Evolutionary conservation across 1,140 invertebrate genomes (phyloP), one percentile per base, ranked within the genome.

Genomic region (Euura saliciscinereae): DNA sequence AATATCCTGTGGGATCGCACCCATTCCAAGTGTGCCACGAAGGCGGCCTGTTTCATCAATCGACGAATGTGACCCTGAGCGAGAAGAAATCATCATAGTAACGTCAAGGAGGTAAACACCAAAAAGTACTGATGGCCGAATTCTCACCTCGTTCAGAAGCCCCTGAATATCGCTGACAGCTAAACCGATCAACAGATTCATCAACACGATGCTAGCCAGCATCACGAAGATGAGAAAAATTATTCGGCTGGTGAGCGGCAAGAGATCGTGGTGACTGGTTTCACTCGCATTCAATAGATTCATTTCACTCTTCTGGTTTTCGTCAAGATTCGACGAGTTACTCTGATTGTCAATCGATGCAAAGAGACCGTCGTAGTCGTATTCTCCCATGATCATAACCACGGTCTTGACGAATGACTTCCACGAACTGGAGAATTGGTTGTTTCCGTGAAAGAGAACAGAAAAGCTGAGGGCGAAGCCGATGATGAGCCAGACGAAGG

Each of bases 151-250:
- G 71, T 79, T 86, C 80, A 90, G 86, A 68, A 91, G 82, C 73
- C 88, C 88, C 77, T 89, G 89, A 43, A 91, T 91, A 76, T 92
- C 91, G 75, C 89, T 92, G 11, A 92, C 91, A 45, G 91, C 91
- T 45, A 92, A 85, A 76, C 90, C 91, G 6, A 92, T 89, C 83
- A 92, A 87, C 51, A 91, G 79, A 78, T 91, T 91, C 89, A 91
- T 91, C 11, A 92, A 80, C 3, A 92, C 91, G 65, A 92, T 91
- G 59, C 90, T 89, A n/a, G 89, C 89, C n/a, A 91, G 78, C 51
- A 92, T 86, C 3, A 91, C 82, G 74, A 92, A 92, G 44, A 89
- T 74, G 2, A 92, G 77, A 76, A 92, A 92, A 10, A 92, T 86
- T 7, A 91, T 73, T 65, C 90, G 84, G 3, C 86, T 81, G 71